Evolutionary conservation across 2,888 invertebrate genomes (phyloP).

Genomic region (Stenolophus ochropezus): DNA sequence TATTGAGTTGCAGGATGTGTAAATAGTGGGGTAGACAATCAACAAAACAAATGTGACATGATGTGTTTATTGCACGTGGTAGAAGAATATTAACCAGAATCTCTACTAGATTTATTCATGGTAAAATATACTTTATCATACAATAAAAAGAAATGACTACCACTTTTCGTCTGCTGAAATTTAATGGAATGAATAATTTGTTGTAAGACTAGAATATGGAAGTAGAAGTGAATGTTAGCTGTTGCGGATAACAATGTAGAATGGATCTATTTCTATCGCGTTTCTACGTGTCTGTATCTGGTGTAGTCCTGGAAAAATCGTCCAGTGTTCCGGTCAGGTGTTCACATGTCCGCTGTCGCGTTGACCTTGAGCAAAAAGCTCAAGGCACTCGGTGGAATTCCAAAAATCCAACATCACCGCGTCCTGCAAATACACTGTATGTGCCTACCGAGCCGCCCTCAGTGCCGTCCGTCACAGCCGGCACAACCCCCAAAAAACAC

Average conservation of each 20-base stretch:
- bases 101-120: too few relatives aligned
- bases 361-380: conserved; percentile 52
- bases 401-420: conserved; percentile 39
- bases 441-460: not conserved
- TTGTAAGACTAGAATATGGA: too few relatives aligned
- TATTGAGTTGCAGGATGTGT: too few relatives aligned
- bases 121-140: too few relatives aligned
- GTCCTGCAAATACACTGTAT: conserved; percentile 26
- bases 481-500: not conserved
- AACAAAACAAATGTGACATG: too few relatives aligned
- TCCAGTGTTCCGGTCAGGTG: conserved; percentile 46
- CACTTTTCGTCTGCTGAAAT: too few relatives aligned
- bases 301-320: conserved; percentile 31
- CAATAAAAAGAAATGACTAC: too few relatives aligned
- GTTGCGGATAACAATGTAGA: not conserved
- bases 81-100: not conserved
- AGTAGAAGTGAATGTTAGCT: too few relatives aligned
- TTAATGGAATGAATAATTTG: too few relatives aligned
- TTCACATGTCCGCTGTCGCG: conserved; percentile 40
- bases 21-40: too few relatives aligned
- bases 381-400: conserved; percentile 51
- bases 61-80: not conserved
- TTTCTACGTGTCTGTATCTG: not conserved
- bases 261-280: not conserved
- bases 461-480: conserved; percentile 11